Evolutionary conservation across 2,888 invertebrate genomes (phyloP).

Genomic region (Mechanitis mazaeus): DNA sequence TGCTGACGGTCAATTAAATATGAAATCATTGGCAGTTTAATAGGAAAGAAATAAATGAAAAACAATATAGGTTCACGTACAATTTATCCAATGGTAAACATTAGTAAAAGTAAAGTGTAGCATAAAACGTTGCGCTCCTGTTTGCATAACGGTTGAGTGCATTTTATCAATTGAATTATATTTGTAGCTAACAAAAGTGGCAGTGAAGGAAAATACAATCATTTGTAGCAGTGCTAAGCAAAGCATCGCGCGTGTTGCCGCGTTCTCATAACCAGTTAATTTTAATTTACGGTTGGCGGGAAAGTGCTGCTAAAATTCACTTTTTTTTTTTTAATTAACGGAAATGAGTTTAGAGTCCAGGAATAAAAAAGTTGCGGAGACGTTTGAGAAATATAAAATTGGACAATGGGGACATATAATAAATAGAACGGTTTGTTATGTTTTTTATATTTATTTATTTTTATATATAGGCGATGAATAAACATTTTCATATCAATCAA

Average conservation of each 20-base stretch:
- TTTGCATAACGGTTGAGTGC: slow-evolving; percentile 20
- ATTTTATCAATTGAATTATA: slow-evolving; percentile 30
- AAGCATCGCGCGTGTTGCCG: slow-evolving; percentile 52
- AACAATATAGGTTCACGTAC: neutral
- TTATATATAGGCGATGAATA: slow-evolving; percentile 5
- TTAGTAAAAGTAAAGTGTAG: slow-evolving; percentile 11
- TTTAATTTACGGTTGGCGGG: slow-evolving; percentile 50
- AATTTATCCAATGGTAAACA: neutral
- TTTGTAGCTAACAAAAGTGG: slow-evolving; percentile 35
- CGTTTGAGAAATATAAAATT: slow-evolving; percentile 67
- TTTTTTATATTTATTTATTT: slow-evolving; percentile 31
- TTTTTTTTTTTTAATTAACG: slow-evolving; percentile 28
- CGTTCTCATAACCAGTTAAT: slow-evolving; percentile 41
- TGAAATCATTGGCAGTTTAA: no score
- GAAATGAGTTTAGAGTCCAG: slow-evolving; percentile 68
- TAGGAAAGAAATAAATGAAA: neutral
- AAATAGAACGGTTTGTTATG: slow-evolving; percentile 51
- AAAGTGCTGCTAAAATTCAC: slow-evolving; percentile 41
- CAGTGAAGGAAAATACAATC: slow-evolving; percentile 32
- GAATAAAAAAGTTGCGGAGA: slow-evolving; percentile 65
- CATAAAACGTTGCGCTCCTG: slow-evolving; percentile 13
- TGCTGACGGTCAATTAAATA: no score
- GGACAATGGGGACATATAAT: slow-evolving; percentile 59
- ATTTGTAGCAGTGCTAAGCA: slow-evolving; percentile 48
- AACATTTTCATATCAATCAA: neutral